Evolutionary conservation across 2,113 vertebrate genomes (phyloP), one percentile per base, ranked within the genome.

Genomic region (Psittacus erithacus): DNA sequence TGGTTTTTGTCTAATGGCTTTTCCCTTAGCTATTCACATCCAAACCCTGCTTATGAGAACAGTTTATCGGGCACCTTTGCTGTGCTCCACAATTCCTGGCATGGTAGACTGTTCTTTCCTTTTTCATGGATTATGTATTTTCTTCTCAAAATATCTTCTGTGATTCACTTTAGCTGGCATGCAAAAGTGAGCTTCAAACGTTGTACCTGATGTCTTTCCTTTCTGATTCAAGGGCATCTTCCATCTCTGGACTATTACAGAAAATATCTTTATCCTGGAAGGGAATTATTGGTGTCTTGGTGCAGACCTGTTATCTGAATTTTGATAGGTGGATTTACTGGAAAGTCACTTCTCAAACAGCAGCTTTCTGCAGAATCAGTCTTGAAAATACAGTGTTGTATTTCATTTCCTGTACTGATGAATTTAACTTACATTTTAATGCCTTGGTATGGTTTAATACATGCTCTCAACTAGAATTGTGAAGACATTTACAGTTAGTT

Each of bases 301-400:
- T 84, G 46, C 67, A 89, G 86, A 89, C 39, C 33, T 79, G 1
- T 33, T 79, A 44, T 64, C 35, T 79, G 77, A 87, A 64, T 95
- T 89, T 89, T 91, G 89, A 76, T 41, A 73, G 31, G 31, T 79
- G 55, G 52, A 68, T 85, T 94, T 95, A 76, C 49, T 87, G 81
- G 24, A 27, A 84, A 96, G 77, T 47, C 0, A 0, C 62, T 92
- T 95, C 78, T 22, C 20, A 79, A 82, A 73, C 20, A 91, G 65
- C 22, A 71, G 35, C 63, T 92, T 94, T 94, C 41, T 44, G 25
- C 33, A 68, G 55, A 57, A 50, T 89, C 57, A 53, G 27, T 10
- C 52, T 55, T 35, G 33, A 69, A 81, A 94, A 57, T n/a, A 27
- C 7, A 63, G 33, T 63, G 33, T 44, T 89, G 63, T 29, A 39